phyloP scores from a whole-genome alignment of 2,113 vertebrate species.

The Atherinomorus stipes region DNA sequence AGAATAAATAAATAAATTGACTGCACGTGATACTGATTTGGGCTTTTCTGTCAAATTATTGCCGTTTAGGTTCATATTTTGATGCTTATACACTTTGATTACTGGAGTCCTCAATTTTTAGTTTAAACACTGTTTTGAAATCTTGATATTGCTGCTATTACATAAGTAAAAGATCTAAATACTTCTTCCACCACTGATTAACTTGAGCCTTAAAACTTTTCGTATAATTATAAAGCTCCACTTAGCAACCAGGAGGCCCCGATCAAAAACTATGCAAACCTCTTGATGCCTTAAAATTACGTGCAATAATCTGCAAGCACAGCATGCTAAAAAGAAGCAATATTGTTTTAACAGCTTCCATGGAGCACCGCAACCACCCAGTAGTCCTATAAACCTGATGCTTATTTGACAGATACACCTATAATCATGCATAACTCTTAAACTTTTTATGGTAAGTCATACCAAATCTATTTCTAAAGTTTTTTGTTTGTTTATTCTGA shows the following conservation, averaged over 20 bases:
- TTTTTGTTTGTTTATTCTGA: no score
- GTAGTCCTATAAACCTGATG: no score
- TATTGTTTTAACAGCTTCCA: background rate
- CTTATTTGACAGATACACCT: background rate
- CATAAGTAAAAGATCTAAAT: background rate
- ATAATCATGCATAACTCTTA: no score
- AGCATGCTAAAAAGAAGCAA: background rate
- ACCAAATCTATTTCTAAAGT: no score
- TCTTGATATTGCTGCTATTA: background rate
- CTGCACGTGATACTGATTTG: no score
- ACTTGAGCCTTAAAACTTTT: background rate
- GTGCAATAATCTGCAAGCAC: background rate
- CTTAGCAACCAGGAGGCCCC: background rate
- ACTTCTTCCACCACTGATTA: background rate
- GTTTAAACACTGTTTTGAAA: background rate
- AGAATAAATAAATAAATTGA: no score
- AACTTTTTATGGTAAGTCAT: no score
- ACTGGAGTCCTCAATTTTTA: background rate
- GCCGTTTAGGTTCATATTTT: no score
- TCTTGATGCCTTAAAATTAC: background rate
- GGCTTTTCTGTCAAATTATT: no score
- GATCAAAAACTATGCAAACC: background rate
- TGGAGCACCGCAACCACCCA: background rate
- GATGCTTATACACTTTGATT: background rate
- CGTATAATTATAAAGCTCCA: background rate